These are phyloP conservation scores for Agrotis ipsilon DNA, from an alignment of 2,888 invertebrate species.

Conservation along the genomic window DNA sequence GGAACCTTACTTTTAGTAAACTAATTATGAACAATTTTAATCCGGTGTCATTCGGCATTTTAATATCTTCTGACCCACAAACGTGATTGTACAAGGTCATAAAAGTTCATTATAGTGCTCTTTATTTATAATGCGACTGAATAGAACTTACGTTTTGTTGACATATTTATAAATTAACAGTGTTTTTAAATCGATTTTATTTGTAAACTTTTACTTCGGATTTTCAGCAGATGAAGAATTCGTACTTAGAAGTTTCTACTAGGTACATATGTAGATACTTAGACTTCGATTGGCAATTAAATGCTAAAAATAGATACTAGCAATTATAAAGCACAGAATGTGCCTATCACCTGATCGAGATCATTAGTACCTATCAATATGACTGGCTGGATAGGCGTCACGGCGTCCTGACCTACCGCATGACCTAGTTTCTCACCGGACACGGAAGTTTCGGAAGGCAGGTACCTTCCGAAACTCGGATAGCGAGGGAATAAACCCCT, in stretches of 20 bases:
- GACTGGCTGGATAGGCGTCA: too few species aligned
- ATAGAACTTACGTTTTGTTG: slow-evolving; percentile 34
- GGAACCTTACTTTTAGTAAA: slow-evolving; percentile 19
- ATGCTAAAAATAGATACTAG: neutral
- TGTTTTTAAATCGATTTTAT: slow-evolving; percentile 25
- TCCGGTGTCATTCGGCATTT: slow-evolving; percentile 13
- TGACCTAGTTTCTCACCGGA: too few species aligned
- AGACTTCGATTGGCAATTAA: neutral
- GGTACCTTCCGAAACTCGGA: too few species aligned
- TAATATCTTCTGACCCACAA: slow-evolving; percentile 24
- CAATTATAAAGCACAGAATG: neutral
- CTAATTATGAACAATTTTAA: slow-evolving; percentile 35
- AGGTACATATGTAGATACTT: neutral
- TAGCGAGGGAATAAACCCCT: too few species aligned
- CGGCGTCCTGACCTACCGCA: too few species aligned
- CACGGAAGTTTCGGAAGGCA: too few species aligned
- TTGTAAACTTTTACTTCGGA: slow-evolving; percentile 21
- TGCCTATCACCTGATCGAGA: slow-evolving; percentile 14
- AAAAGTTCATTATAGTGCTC: slow-evolving; percentile 42
- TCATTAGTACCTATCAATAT: neutral
- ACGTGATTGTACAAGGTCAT: slow-evolving; percentile 48
- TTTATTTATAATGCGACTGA: slow-evolving; percentile 41
- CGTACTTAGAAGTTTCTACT: too few species aligned
- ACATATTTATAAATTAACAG: slow-evolving; percentile 24
- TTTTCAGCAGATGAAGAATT: neutral